Evolutionary conservation across 2,797 vertebrate genomes (phyloP).

Genomic region (Xiphorhynchus erythropygius): DNA sequence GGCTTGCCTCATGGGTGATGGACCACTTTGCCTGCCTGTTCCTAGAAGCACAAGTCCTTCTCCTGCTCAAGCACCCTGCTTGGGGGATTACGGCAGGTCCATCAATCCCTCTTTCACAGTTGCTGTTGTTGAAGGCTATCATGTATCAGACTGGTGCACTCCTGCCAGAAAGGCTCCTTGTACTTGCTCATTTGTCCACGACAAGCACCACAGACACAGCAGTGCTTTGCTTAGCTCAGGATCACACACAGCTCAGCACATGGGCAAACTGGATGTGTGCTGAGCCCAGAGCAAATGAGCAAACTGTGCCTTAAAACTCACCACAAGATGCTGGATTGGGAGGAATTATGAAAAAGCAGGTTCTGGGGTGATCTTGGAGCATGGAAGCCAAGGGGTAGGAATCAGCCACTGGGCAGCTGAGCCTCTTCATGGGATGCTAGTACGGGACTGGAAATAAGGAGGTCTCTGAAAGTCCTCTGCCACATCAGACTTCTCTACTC

Average conservation of each 20-base stretch:
- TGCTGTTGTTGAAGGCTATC: not conserved
- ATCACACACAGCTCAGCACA: not conserved
- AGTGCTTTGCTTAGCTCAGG: not conserved
- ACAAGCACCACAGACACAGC: not conserved
- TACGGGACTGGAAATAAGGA: not conserved
- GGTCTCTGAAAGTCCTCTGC: not conserved
- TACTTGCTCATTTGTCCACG: not conserved
- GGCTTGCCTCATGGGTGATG: accelerated
- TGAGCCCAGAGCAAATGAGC: not conserved
- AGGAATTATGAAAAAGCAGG: not conserved
- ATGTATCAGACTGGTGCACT: not conserved
- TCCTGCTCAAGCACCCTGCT: not conserved
- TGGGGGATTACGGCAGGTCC: not conserved
- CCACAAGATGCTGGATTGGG: not conserved
- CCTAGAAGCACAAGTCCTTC: not conserved
- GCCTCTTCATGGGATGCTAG: not conserved
- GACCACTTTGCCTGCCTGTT: not conserved
- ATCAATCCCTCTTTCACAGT: not conserved
- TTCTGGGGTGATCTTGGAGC: not conserved
- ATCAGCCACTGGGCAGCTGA: not conserved
- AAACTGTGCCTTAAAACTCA: not conserved
- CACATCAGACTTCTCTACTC: not conserved
- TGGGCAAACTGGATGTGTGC: not conserved
- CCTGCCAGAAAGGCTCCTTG: not conserved
- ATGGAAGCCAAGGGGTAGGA: not conserved